Evolutionary conservation across 2,888 invertebrate species (phyloP), one percentile per base, ranked within the genome.

Genomic region (Dasysyrphus albostriatus): DNA sequence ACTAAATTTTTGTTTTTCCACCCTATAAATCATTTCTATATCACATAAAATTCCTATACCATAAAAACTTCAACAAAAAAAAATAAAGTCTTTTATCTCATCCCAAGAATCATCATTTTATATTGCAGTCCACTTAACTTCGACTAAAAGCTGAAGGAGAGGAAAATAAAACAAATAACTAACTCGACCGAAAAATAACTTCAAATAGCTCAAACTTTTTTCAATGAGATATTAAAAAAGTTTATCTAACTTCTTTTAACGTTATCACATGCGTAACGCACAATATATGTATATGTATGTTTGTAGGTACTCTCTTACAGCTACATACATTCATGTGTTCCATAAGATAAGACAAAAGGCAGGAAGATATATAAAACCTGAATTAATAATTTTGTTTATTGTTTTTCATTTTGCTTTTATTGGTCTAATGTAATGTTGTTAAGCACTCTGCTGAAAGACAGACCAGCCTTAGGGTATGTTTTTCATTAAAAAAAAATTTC

Each of bases 351-450:
- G 49, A 51, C 37, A 67, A 34, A 34, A 49, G 6, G 24, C 14
- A 61, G 24, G n/a, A 29, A 39, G 42, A 42, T 61, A 67, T 49
- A 24, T 24, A 24, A n/a, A 77, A 77, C 69, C 58, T 85, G 84
- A 85, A 85, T 85, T 85, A 85, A 85, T 87, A 82, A 87, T 87
- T 85, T 85, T 77, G 74, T 83, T 80, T 80, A 76, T 70, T 81
- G 81, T 81, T 76, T 80, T 84, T 80, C 70, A 63, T 65, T 84
- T 81, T 63, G 63, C 39, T 74, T 61, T 80, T 80, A 59, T 83
- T 72, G 63, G 29, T 58, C 69, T 82, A 73, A 77, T 79, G 83
- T 79, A 83, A 83, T 70, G 70, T 87, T 82, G 82, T 74, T 78
- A 74, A 77, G 82, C 74, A 82, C 82, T 82, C 78, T 74, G 49